Evolutionary conservation across 2,113 vertebrate genomes (phyloP), one percentile per base, ranked within the genome.

Genomic region (Peucedramus taeniatus): DNA sequence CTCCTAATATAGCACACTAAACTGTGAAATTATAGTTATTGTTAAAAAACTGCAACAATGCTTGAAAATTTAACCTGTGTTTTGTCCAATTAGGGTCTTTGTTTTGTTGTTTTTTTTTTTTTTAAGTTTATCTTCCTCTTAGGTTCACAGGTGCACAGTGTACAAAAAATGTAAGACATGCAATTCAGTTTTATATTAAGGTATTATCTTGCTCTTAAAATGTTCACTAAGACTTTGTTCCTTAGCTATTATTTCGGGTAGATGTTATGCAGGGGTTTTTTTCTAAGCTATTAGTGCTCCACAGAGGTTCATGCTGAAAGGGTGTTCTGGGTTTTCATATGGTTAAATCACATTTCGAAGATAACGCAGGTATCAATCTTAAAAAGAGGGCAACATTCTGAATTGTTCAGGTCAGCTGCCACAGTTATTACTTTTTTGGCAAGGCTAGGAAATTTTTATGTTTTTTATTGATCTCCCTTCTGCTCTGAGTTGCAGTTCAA

Each of bases 381-480:
- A 84, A 78, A 72, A 65, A 80, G 71, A 93, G 59, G 30, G 24
- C 22, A 90, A 35, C 11, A 39, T 68, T 84, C 60, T 75, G 40
- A 22, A n/a, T 49, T 77, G 79, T 51, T 87, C 44, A 27, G 74
- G 78, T 94, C 81, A 94, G 37, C 66, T 79, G 45, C 21, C 3
- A 79, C 28, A 57, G 50, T 72, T 87, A 88, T 9, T 85, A 49
- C 24, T 15, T 89, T 96, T 97, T 94, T 91, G 45, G 93, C 92
- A 91, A 71, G 69, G n/a, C n/a, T 64, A 94, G n/a, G 35, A 74
- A 35, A 89, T 65, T 90, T 91, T 96, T 87, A 78, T 70, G 44
- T 5, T 5, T 90, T 92, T 94, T 92, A 87, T 95, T 90, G 91
- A 91, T 63, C 26, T 77, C 3, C 37, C 4, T 90, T 96, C 90